A percentile compares a stretch with the other conserved stretches of the same genome.
Conservation (phyloP, 2,113 vertebrate species). For the Ursus arctos region DNA sequence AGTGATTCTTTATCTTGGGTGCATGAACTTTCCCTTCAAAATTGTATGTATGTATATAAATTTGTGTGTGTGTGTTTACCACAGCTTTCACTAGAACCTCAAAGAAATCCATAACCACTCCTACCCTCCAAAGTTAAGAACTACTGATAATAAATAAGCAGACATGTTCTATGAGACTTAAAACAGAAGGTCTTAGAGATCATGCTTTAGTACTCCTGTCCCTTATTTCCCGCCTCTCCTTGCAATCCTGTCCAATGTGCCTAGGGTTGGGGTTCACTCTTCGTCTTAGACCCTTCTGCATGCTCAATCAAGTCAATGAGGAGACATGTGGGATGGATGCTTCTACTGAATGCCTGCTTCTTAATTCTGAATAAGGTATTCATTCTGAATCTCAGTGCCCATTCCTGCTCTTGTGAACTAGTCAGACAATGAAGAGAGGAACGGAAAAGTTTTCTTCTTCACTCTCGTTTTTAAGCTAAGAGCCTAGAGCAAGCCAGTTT, state of each 20-base stretch:
- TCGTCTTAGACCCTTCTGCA: neutral
- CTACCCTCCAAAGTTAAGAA: neutral
- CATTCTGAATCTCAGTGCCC: neutral
- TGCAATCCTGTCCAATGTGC: neutral
- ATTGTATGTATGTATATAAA: neutral
- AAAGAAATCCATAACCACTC: neutral
- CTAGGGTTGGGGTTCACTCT: neutral
- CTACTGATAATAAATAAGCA: neutral
- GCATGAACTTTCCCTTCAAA: conserved; percentile 20
- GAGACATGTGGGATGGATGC: neutral
- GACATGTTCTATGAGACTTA: neutral
- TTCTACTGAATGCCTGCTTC: neutral
- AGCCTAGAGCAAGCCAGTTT: neutral
- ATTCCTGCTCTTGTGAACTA: neutral
- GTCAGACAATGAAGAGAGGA: neutral
- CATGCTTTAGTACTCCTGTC: neutral
- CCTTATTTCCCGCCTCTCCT: neutral
- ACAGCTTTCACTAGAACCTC: neutral
- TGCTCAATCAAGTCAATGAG: neutral
- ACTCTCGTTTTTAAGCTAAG: neutral
- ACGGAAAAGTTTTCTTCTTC: neutral
- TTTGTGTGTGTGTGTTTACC: neutral
- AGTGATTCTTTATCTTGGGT: neutral
- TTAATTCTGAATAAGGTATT: neutral
- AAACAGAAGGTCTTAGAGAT: neutral